phyloP scores from a whole-genome alignment of 2,888 invertebrate species.

The Ommatoiulus sabulosus region DNA sequence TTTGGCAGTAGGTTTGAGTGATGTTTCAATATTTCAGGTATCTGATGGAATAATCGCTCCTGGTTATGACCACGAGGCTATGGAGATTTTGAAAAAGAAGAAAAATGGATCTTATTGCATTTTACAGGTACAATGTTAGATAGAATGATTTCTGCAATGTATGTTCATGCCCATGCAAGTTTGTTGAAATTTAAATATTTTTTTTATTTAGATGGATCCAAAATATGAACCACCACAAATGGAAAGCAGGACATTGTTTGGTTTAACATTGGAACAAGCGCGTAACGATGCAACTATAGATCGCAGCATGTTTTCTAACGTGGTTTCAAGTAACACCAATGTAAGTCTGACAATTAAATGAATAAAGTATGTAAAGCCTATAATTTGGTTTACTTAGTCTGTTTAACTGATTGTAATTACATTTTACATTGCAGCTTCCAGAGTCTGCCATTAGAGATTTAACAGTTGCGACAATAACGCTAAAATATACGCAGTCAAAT shows the following conservation, averaged over 20 bases:
- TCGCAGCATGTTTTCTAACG: constrained; percentile 79
- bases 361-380: not conserved
- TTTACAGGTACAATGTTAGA: constrained; percentile 72
- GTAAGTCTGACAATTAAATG: constrained; percentile 63
- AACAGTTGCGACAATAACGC: constrained; percentile 93
- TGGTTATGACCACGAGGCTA: constrained; percentile 84
- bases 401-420: no score
- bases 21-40: constrained; percentile 74
- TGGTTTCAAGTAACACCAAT: constrained; percentile 79
- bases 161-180: not conserved
- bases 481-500: constrained; percentile 99
- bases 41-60: constrained; percentile 99
- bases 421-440: constrained; percentile 72
- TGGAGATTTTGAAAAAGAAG: constrained; percentile 90
- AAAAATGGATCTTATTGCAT: constrained; percentile 94
- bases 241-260: constrained; percentile 87
- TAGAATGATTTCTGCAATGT: not conserved
- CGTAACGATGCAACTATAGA: constrained; percentile 90
- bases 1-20: not conserved
- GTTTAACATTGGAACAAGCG: constrained; percentile 86
- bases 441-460: constrained; percentile 86
- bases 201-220: constrained; percentile 80
- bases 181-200: not conserved
- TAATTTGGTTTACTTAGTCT: not conserved
- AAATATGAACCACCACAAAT: constrained; percentile 82